Percentiles rank a stretch among this genome's conserved stretches.
phyloP scores from a whole-genome alignment of 2,113 vertebrate species.

The Cairina moschata region DNA sequence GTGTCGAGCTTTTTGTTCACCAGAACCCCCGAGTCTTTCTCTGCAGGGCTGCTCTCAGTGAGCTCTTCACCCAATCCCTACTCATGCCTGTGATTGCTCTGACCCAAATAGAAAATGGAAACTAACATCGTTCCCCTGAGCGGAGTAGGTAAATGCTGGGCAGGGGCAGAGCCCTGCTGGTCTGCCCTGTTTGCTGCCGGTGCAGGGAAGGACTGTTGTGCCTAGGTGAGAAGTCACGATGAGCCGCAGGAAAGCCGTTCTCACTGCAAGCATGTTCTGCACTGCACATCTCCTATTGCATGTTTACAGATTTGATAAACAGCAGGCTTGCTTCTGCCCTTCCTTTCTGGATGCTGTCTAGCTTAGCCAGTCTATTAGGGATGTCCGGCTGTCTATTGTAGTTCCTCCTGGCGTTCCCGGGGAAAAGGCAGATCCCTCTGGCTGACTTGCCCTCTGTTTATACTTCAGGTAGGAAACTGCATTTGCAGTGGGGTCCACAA shows the following conservation, averaged over 20 bases:
- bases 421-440: neutral
- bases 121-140: neutral
- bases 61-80: no score
- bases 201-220: neutral
- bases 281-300: neutral
- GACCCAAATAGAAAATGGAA: neutral
- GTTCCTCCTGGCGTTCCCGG: neutral
- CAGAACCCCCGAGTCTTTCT: no score
- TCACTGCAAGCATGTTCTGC: neutral
- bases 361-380: neutral
- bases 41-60: no score
- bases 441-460: neutral
- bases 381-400: slow-evolving; percentile 3
- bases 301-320: slow-evolving; percentile 13
- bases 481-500: neutral
- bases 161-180: neutral
- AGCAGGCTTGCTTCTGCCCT: slow-evolving; percentile 14
- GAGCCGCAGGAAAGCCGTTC: neutral
- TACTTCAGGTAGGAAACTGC: slow-evolving; percentile 32
- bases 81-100: no score
- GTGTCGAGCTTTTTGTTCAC: no score
- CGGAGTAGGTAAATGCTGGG: neutral
- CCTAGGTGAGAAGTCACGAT: neutral
- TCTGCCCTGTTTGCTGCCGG: neutral
- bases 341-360: neutral